These are phyloP conservation scores for Enteromius viviparus DNA, from an alignment of 2,797 vertebrate genomes.

Conservation along the genomic window DNA sequence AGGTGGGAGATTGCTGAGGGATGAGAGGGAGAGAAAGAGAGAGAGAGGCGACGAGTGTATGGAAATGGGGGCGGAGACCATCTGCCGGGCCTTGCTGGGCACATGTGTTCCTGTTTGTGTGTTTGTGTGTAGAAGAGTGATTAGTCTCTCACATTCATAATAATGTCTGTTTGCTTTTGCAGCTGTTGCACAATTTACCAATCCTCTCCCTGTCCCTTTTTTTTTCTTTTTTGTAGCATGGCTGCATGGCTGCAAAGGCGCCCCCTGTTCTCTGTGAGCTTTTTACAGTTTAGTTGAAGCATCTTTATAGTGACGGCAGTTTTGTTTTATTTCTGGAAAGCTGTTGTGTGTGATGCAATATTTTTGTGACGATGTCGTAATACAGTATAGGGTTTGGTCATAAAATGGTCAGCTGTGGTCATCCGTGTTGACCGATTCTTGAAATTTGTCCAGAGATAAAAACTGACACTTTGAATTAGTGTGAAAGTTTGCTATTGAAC, in stretches of 20 bases:
- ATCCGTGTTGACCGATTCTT: not conserved
- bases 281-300: conserved; percentile 10
- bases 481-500: not conserved
- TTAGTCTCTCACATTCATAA: conserved; percentile 78
- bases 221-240: conserved; percentile 17
- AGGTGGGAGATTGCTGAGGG: conserved; percentile 42
- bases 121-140: conserved; percentile 57
- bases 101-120: conserved; percentile 60
- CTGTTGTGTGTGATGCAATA: not conserved
- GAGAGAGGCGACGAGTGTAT: conserved; percentile 56
- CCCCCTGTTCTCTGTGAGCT: conserved; percentile 1
- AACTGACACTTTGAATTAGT: not conserved
- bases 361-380: not conserved
- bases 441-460: not conserved
- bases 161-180: conserved; percentile 76
- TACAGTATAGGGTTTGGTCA: not conserved
- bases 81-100: conserved; percentile 61
- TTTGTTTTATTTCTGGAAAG: not conserved
- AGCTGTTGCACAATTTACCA: conserved; percentile 61
- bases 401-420: not conserved
- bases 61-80: conserved; percentile 60
- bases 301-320: not conserved
- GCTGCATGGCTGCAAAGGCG: conserved; percentile 31
- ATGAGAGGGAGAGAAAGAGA: conserved; percentile 27
- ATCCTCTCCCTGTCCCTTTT: conserved; percentile 27